Percentiles rank a stretch among this genome's conserved stretches.
Conservation (phyloP, 2,797 vertebrate species). For the Cossypha niveicapilla region DNA sequence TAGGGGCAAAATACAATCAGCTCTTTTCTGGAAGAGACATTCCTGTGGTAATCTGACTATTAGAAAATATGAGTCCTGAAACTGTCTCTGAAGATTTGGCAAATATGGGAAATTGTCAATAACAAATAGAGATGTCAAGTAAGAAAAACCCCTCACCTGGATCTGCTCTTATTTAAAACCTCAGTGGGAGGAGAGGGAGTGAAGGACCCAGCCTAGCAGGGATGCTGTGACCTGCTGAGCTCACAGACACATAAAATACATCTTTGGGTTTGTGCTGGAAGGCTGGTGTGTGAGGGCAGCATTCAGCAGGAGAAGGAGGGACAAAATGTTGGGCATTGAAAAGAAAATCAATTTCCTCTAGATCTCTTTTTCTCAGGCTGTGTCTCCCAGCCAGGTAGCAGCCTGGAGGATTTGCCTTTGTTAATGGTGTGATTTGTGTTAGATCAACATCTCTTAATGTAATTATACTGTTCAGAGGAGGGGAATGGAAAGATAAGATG, state of each 20-base stretch:
- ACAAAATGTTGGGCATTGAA: neutral
- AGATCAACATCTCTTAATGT: neutral
- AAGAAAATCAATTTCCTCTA: slow-evolving; percentile 6
- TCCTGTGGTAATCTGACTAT: neutral
- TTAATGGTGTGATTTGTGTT: slow-evolving; percentile 3
- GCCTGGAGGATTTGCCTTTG: neutral
- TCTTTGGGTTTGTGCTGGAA: neutral
- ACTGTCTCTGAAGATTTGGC: neutral
- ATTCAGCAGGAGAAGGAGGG: neutral
- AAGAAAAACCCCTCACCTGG: neutral
- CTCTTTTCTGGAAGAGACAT: neutral
- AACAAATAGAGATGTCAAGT: neutral
- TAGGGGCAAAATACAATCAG: neutral
- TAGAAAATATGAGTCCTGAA: neutral
- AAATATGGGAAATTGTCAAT: neutral
- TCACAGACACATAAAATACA: neutral
- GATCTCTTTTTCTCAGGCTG: neutral
- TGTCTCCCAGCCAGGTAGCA: neutral
- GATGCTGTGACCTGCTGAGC: neutral
- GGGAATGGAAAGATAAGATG: neutral
- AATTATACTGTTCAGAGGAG: neutral
- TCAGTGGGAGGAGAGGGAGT: neutral
- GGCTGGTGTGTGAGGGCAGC: neutral
- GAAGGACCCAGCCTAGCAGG: neutral
- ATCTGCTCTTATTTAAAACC: neutral